Percentiles rank a stretch among this genome's conserved stretches.
phyloP scores from a whole-genome alignment of 2,888 invertebrate genomes.

The Xylota sylvarum region DNA sequence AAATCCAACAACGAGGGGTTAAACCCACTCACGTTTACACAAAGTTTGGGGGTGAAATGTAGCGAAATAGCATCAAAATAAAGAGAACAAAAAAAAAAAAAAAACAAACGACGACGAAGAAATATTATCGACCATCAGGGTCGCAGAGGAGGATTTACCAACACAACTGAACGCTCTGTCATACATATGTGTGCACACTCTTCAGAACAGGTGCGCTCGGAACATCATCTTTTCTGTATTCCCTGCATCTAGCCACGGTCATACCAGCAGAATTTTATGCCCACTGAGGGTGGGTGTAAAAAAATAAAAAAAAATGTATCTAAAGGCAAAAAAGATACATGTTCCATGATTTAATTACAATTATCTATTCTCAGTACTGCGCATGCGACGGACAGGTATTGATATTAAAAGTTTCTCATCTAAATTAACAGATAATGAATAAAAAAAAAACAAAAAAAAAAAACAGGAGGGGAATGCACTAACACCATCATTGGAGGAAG shows the following conservation, averaged over 20 bases:
- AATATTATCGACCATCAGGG: constrained; percentile 72
- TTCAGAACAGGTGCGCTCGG: constrained; percentile 22
- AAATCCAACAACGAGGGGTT: constrained; percentile 32
- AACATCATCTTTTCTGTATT: constrained; percentile 34
- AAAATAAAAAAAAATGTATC: not conserved
- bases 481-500: constrained; percentile 62
- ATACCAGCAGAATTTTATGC: constrained; percentile 58
- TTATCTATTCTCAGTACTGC: constrained; percentile 56
- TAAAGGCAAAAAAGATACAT: constrained; percentile 56
- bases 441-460: no score
- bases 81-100: constrained; percentile 28
- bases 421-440: constrained; percentile 74
- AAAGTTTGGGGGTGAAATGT: constrained; percentile 61
- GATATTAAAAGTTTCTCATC: constrained; percentile 61
- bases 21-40: constrained; percentile 26
- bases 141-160: constrained; percentile 33
- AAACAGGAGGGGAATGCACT: constrained; percentile 50
- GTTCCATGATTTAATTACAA: constrained; percentile 72
- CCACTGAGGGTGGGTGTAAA: not conserved
- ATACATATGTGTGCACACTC: not conserved
- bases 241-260: constrained; percentile 41
- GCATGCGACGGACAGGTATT: constrained; percentile 64
- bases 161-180: constrained; percentile 4
- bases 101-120: constrained; percentile 36
- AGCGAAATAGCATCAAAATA: constrained; percentile 66